These are phyloP conservation scores for Sebastes fasciatus DNA, from an alignment of 2,113 vertebrate genomes.

Conservation along the genomic window DNA sequence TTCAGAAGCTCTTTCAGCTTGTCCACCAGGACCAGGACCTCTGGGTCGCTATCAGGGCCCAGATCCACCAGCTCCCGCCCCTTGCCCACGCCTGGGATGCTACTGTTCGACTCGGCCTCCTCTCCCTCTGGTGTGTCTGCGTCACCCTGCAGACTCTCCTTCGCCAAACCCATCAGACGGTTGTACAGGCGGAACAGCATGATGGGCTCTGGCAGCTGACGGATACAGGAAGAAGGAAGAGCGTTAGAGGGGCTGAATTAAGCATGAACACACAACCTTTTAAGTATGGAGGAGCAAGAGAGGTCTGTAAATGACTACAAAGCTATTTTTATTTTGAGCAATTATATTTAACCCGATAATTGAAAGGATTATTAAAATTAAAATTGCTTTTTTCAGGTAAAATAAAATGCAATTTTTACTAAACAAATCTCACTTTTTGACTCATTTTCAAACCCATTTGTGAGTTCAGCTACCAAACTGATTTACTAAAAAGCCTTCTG, in stretches of 20 bases:
- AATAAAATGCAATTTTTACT: background rate
- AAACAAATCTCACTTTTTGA: too few species aligned
- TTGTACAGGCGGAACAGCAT: slow-evolving; percentile 94
- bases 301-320: background rate
- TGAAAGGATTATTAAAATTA: background rate
- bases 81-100: slow-evolving; percentile 40
- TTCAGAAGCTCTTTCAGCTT: slow-evolving; percentile 88
- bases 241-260: background rate
- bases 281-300: background rate
- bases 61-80: slow-evolving; percentile 82
- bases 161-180: slow-evolving; percentile 93
- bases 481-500: too few species aligned
- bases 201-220: slow-evolving; percentile 94
- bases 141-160: slow-evolving; percentile 89
- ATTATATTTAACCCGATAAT: background rate
- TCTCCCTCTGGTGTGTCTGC: slow-evolving; percentile 68
- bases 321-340: background rate
- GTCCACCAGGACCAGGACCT: slow-evolving; percentile 83
- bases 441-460: too few species aligned
- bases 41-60: slow-evolving; percentile 82
- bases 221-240: background rate
- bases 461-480: too few species aligned
- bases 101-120: slow-evolving; percentile 43
- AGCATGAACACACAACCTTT: background rate
- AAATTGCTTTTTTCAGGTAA: background rate